phyloP scores from a whole-genome alignment of 2,797 vertebrate genomes.

The Halcyon leucocephala region DNA sequence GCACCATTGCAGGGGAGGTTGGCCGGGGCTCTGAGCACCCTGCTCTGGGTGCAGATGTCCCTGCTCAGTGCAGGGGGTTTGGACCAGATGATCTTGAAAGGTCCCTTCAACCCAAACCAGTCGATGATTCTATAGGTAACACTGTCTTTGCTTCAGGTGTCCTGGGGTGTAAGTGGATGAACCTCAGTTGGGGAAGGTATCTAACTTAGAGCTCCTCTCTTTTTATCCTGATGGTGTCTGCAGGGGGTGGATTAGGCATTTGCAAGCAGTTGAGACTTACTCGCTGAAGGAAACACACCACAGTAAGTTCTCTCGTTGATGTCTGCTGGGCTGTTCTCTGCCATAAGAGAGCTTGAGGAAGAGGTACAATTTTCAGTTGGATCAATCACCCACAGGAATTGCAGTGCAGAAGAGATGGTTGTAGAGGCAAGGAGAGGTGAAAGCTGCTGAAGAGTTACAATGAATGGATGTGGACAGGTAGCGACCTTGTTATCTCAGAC shows the following conservation, averaged over 20 bases:
- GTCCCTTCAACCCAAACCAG: not conserved
- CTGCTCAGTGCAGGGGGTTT: not conserved
- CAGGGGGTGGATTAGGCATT: not conserved
- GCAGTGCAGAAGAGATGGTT: not conserved
- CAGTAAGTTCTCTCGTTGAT: not conserved
- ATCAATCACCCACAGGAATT: not conserved
- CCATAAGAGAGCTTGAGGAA: not conserved
- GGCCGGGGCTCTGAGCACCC: not conserved
- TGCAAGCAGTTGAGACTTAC: not conserved
- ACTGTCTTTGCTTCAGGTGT: not conserved
- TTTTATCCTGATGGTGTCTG: not conserved
- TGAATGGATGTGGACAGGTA: not conserved
- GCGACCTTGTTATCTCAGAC: not conserved
- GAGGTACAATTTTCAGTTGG: not conserved
- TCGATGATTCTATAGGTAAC: not conserved
- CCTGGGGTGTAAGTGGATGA: not conserved
- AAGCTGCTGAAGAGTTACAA: not conserved
- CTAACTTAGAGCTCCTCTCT: not conserved
- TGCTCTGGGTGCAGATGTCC: not conserved
- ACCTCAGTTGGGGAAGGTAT: not conserved
- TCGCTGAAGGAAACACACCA: not conserved
- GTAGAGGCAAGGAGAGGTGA: not conserved
- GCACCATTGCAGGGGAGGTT: not conserved
- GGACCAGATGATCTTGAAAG: not conserved
- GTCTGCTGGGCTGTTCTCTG: accelerated